Base-by-base conservation (phyloP, 2,797 vertebrate species). In the Poecilia picta region DNA sequence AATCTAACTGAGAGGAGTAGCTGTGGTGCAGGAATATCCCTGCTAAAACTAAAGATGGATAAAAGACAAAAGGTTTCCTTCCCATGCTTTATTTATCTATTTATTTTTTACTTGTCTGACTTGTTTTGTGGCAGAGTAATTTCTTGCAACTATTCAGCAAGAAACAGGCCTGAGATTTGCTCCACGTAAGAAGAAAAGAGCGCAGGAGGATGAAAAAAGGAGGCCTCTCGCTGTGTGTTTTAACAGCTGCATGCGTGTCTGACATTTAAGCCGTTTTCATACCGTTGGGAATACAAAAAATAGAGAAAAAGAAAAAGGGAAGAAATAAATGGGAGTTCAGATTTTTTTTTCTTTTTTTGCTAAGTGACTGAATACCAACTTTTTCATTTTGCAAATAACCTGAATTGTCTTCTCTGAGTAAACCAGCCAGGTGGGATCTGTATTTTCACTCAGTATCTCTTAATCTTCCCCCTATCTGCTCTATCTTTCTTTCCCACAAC, bases 351-450 rank as follows among this genome's bases (percentile, higher is more conserved):
- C 6, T 23, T 36, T 36, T 64, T 41, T 68, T 23, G 64, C 36
- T 2, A 36, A 64, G 64, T 68, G 18, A 68, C 12, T 25, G 20
- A 68, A 68, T 20, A 0, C 4, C 3, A 2, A 68, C 5, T 20
- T 20, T 23, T 41, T 41, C 1, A 68, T 68, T 68, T 39, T 25
- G 39, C 36, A 0, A 25, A 68, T 12, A 25, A 5, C 18, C 5
- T 4, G 95, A 93, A 94, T 95, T 95, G 94, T 96, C 93, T 91
- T 88, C 89, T 93, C 96, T 96, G 90, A 95, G 95, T 96, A 96
- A 93, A 94, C 94, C 96, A 95, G 74, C 81, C 87, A 90, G 96
- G 95, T 93, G 95, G 95, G 94, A 96, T 96, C 95, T 97, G 96
- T 81, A 91, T 96, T 96, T 96, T 92, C 91, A 94, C 96, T 95